Conservation (phyloP, 2,888 invertebrate genomes). For the Drosophila lutescens region DNA sequence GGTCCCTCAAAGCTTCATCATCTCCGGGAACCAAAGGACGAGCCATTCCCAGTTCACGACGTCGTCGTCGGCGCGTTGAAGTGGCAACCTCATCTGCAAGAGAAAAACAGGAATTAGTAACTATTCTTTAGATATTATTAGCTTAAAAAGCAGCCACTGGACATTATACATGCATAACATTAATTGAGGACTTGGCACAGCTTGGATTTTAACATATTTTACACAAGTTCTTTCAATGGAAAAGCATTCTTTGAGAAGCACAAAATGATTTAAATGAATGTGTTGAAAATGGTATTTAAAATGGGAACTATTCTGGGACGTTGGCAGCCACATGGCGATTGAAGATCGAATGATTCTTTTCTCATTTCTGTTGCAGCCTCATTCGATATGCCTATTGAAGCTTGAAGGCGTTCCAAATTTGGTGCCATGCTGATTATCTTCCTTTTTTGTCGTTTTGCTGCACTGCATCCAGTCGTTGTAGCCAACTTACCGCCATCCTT, state of each 20-base stretch:
- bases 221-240: slow-evolving; percentile 69
- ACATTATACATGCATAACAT: slow-evolving; percentile 54
- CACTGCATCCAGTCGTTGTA: slow-evolving; percentile 13
- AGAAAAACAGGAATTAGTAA: neutral
- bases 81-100: slow-evolving; percentile 83
- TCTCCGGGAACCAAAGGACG: slow-evolving; percentile 81
- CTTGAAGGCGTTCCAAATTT: slow-evolving; percentile 41
- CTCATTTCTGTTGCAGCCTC: slow-evolving; percentile 4
- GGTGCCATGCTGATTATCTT: slow-evolving; percentile 9
- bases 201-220: slow-evolving; percentile 66
- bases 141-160: slow-evolving; percentile 13
- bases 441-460: slow-evolving; percentile 2
- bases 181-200: slow-evolving; percentile 26
- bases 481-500: slow-evolving; percentile 83
- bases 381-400: slow-evolving; percentile 31
- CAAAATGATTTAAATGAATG: slow-evolving; percentile 70
- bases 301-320: neutral
- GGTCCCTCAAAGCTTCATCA: slow-evolving; percentile 79
- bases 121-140: neutral
- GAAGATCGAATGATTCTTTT: slow-evolving; percentile 31
- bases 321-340: slow-evolving; percentile 24
- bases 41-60: slow-evolving; percentile 83
- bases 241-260: slow-evolving; percentile 48
- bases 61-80: slow-evolving; percentile 81
- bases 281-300: slow-evolving; percentile 39